Base-by-base conservation (phyloP, 2,888 invertebrate species). In the Eucera pruinosa region DNA sequence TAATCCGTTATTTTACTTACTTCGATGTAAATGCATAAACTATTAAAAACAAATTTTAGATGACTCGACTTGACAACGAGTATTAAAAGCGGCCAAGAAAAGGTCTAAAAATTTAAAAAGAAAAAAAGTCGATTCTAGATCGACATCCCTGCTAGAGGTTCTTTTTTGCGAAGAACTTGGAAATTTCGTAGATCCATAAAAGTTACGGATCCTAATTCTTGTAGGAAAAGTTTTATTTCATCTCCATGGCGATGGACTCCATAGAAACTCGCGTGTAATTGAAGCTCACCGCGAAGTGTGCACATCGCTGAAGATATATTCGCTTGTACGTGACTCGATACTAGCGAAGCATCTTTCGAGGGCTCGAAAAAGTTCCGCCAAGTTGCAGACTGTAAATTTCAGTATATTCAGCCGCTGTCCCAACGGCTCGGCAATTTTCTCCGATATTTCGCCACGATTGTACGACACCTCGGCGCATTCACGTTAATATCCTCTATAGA, bases 331-430 rank as follows among this genome's bases (percentile, higher is more conserved):
- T 74, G 73, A 69, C 62, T 27, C 13, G 18, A 25, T n/a, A 57
- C 57, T 9, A n/a, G 36, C 3, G 33, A 23, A 36, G 36, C 43
- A 27, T 39, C 62, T 45, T 73, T 39, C 6, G 20, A 45, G n/a
- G 54, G 50, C 0, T 45, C 2, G 65, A 66, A 66, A 76, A 76
- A 76, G 48, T 65, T 60, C 25, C 36, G 15, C 30, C 41, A 25
- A 62, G n/a, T 27, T 36, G 11, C 55, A 2, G n/a, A 18, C 50
- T 43, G 58, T 77, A 77, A 77, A 74, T 77, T 74, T 61, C 74
- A 7, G 13, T 25, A 23, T 39, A 70, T 70, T 70, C 74, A 41
- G 13, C 43, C 20, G 39, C 18, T 41, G 58, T 47, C 54, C 50
- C 30, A 15, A 11, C 7, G 43, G 30, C 69, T 36, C 58, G 45